Evolutionary conservation across 1,140 invertebrate species (phyloP), one percentile per base, ranked within the genome.

Genomic region (Ylistrum balloti): DNA sequence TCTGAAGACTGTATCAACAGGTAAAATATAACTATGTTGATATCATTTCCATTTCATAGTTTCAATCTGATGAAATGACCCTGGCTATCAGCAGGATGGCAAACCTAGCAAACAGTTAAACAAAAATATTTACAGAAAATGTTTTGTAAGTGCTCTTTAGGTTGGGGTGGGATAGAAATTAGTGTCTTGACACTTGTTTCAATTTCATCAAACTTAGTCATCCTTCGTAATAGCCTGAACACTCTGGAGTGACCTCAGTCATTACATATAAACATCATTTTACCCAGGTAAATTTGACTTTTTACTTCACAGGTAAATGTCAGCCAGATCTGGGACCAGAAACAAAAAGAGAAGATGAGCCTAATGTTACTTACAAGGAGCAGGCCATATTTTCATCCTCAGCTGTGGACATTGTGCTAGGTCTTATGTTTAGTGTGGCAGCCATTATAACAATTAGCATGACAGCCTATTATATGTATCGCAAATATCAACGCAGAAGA

Each of bases 401-500:
- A 28, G 56, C 56, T 74, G 56, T 74, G n/a, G 56, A 74, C 56
- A 74, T 74, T 11, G n/a, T 74, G 28, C 56, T 74, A 28, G 56
- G 56, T 74, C n/a, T 74, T 22, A 74, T 74, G 56, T 74, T 74
- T 28, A 74, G 56, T 74, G 56, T 74, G 56, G 56, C 56, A 5
- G 56, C 56, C 56, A 74, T 74, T 11, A 74, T 74, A 7, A 74
- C 56, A 28, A 5, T 74, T 9, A 17, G 22, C 56, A 74, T 74
- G 56, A 74, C 56, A 28, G 56, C 56, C 22, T 74, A 74, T 74
- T 74, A 74, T n/a, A 74, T 74, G 56, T 74, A 74, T 74, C 56
- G 56, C 56, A 74, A 74, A 28, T 74, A 74, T 74, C 56, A 74
- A 74, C 56, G 56, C 17, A 74, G 56, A 74, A 74, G 56, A 74